Evolutionary conservation across 2,113 vertebrate genomes (phyloP), one percentile per base, ranked within the genome.

Genomic region (Solea senegalensis): DNA sequence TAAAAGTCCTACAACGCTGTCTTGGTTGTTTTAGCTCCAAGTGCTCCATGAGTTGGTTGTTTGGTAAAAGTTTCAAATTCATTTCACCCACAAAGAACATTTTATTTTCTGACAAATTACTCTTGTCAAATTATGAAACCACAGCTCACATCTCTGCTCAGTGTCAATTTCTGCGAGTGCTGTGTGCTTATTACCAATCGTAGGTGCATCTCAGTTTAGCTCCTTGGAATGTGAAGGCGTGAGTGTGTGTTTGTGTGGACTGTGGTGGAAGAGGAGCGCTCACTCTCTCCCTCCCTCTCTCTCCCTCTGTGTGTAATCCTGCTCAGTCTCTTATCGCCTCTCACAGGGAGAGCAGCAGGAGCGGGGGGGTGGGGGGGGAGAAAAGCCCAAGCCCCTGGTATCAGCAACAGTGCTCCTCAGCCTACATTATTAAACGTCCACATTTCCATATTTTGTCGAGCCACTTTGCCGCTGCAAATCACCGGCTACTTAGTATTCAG

Each of bases 361-460:
- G 46, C 12, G 4, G 40, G 56, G 15, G 39, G n/a, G 63, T 15
- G n/a, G 52, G 73, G 54, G 67, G 80, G 66, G 57, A 63, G 79
- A 66, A n/a, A 46, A 68, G 71, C 57, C 21, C 21, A n/a, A 69
- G 66, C 71, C 16, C 50, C 1, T 16, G 11, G 69, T 85, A 88
- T 86, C 84, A 53, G 73, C 58, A 21, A 27, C 26, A 34, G 21
- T 21, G 21, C 83, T 82, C 79, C 80, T 91, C 76, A 86, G 44
- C 62, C 60, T 76, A 76, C 80, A 84, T 88, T 85, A 88, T 91
- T 90, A 89, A 89, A 88, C 74, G 80, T 79, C 67, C 76, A 70
- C 70, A 87, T 87, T 89, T 87, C 80, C 82, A 86, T 86, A 81
- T 85, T 89, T 86, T 72, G 88, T 88, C 81, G 74, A 89, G 85